Conservation (phyloP, 2,797 vertebrate genomes). For the Tadarida brasiliensis region DNA sequence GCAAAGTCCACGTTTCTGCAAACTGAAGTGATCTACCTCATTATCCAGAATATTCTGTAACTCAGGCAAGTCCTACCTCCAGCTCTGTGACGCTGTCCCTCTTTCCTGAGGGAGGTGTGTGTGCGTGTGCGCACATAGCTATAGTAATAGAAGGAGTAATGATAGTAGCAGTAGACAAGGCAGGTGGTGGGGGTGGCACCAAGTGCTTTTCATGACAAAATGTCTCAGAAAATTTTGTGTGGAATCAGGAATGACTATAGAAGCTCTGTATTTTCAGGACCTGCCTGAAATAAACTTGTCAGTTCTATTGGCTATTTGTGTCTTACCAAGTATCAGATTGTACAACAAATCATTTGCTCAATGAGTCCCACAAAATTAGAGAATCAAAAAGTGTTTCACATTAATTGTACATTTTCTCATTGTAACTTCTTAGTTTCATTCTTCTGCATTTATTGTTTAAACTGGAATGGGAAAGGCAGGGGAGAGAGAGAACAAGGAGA, state of each 20-base stretch:
- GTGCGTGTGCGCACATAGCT: background rate
- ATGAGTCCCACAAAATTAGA: background rate
- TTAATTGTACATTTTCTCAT: background rate
- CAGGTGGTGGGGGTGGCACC: background rate
- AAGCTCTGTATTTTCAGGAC: background rate
- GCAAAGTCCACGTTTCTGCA: background rate
- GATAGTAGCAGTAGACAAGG: background rate
- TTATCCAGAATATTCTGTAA: background rate
- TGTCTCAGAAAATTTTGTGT: background rate
- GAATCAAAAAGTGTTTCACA: background rate
- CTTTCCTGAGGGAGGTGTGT: background rate
- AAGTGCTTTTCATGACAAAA: background rate
- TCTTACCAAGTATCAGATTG: background rate
- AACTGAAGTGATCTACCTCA: background rate
- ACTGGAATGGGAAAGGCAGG: background rate
- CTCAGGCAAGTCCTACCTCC: background rate
- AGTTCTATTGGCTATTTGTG: background rate
- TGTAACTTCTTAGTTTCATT: background rate
- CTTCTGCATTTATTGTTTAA: background rate
- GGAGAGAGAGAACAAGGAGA: background rate
- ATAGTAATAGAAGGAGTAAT: background rate
- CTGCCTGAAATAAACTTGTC: background rate
- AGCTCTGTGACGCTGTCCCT: background rate
- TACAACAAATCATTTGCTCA: background rate
- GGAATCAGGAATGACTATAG: background rate